Evolutionary conservation across 2,113 vertebrate genomes (phyloP), one percentile per base, ranked within the genome.

Genomic region (Corynorhinus townsendii): DNA sequence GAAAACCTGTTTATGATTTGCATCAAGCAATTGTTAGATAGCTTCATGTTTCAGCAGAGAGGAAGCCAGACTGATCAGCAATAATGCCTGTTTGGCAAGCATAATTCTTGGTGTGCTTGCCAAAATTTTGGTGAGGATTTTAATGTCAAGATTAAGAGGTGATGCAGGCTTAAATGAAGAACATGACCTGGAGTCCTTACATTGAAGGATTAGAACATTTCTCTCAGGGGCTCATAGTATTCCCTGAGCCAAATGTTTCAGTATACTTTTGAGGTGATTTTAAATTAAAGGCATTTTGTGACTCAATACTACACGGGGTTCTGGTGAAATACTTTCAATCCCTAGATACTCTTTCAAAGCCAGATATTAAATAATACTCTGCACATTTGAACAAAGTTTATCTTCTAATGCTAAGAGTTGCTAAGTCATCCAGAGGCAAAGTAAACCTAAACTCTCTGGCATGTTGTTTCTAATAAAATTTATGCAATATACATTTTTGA

Each of bases 41-140:
- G 95, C 96, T 68, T 97, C 89, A 59, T 97, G 75, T 96, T 97
- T 95, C 97, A 95, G 91, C 1, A 12, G 91, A 97, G 91, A 97
- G 92, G 93, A 97, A 98, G 94, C 93, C 64, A 95, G 95, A 90
- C 89, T 92, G 92, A 96, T 96, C 95, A 94, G 69, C 80, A 96
- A 84, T 97, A 97, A 98, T 96, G 91, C 66, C 38, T 93, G 66
- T 96, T 97, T 98, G 97, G 97, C 97, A 96, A 96, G 97, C 87
- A 92, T 96, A 82, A 35, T 90, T 96, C 89, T 89, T 17, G 64
- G n/a, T 88, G 47, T 95, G 56, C 86, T 97, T 96, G 98, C 98
- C 97, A 98, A 98, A 92, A 85, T 96, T 97, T 98, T 97, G 97
- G 96, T 96, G 89, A 97, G 86, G 89, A 82, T 96, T 98, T 97